Evolutionary conservation across 2,113 vertebrate genomes (phyloP).

Genomic region (Pterocles gutturalis): DNA sequence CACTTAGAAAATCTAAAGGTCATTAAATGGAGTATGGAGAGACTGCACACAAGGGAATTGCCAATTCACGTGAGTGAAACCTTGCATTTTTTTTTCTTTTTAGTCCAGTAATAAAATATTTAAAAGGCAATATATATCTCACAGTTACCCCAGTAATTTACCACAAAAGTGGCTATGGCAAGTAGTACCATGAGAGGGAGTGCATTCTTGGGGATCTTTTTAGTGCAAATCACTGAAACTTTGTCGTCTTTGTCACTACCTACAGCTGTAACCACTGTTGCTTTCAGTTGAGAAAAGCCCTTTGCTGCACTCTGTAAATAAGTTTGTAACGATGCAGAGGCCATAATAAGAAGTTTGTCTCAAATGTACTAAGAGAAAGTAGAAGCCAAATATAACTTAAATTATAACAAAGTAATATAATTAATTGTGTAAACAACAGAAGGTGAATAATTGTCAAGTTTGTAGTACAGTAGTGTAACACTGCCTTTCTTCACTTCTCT

Average conservation of each 20-base stretch:
- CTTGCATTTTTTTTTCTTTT: background rate
- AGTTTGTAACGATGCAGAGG: background rate
- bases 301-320: background rate
- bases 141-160: background rate
- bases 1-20: background rate
- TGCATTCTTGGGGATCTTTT: background rate
- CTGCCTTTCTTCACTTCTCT: background rate
- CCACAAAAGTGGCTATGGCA: background rate
- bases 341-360: background rate
- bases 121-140: background rate
- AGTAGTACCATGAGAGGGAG: background rate
- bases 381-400: background rate
- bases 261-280: background rate
- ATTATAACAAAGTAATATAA: background rate
- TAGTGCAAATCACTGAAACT: background rate
- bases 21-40: background rate
- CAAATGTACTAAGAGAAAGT: background rate
- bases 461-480: background rate
- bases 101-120: background rate
- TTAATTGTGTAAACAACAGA: background rate
- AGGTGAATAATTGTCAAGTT: background rate
- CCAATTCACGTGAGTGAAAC: accelerated
- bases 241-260: background rate
- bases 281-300: background rate
- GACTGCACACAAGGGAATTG: background rate